phyloP scores from a whole-genome alignment of 2,797 vertebrate genomes.

The Enteromius viviparus region DNA sequence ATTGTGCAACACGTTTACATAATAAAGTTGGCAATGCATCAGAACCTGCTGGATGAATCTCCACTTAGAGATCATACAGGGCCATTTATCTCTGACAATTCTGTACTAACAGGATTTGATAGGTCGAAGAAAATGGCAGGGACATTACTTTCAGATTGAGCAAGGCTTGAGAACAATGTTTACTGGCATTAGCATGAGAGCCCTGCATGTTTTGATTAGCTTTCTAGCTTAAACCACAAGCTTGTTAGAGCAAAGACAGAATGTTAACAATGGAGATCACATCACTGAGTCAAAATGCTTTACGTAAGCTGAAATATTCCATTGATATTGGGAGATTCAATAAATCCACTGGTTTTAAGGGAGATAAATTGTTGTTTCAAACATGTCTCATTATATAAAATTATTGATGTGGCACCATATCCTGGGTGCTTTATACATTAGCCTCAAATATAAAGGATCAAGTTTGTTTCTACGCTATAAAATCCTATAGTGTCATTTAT shows the following conservation, averaged over 20 bases:
- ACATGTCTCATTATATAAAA: not conserved
- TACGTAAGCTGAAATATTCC: constrained; percentile 12
- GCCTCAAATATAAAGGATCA: constrained; percentile 3
- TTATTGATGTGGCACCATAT: not conserved
- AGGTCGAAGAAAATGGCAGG: constrained; percentile 24
- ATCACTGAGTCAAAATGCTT: constrained; percentile 27
- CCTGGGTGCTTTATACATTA: not conserved
- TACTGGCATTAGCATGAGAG: constrained; percentile 41
- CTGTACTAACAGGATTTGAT: constrained; percentile 41
- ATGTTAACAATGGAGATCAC: constrained; percentile 34
- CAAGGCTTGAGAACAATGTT: constrained; percentile 45
- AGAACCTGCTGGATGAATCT: constrained; percentile 28
- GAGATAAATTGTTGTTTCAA: constrained; percentile 9
- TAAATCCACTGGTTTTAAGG: constrained; percentile 1
- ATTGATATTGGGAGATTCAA: constrained; percentile 18
- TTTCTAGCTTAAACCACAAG: constrained; percentile 39
- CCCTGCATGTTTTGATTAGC: constrained; percentile 57
- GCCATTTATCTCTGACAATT: constrained; percentile 31
- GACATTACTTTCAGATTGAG: constrained; percentile 33
- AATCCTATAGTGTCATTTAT: constrained; percentile 7
- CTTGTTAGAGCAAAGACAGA: constrained; percentile 61
- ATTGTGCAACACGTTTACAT: constrained; percentile 52
- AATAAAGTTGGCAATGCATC: constrained; percentile 44
- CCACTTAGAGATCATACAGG: constrained; percentile 28
- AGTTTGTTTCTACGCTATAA: constrained; percentile 12